Conservation (phyloP, 2,113 vertebrate genomes). For the Megalops atlanticus region DNA sequence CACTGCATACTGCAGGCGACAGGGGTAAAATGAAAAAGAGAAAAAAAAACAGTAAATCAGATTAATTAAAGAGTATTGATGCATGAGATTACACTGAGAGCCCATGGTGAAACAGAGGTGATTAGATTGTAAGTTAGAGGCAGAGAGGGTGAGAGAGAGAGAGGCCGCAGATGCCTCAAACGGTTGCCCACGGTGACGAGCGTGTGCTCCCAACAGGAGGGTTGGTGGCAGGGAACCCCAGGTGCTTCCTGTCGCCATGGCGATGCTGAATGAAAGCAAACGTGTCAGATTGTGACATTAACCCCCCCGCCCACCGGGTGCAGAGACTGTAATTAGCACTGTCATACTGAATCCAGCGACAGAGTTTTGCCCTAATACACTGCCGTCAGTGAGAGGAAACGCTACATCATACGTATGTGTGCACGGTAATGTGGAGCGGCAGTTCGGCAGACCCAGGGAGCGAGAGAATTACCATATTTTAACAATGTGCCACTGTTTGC, state of each 20-base stretch:
- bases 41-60: slow-evolving; percentile 51
- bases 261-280: background rate
- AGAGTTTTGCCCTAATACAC: background rate
- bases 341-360: slow-evolving; percentile 45
- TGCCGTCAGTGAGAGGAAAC: background rate
- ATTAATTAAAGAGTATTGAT: slow-evolving; percentile 77
- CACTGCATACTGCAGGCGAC: background rate
- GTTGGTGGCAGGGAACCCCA: slow-evolving; percentile 32
- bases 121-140: slow-evolving; percentile 54
- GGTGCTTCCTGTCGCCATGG: slow-evolving; percentile 47
- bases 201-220: slow-evolving; percentile 35
- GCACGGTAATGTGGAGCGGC: background rate
- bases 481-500: background rate
- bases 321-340: slow-evolving; percentile 55
- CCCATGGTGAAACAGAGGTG: slow-evolving; percentile 68
- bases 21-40: background rate
- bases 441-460: background rate
- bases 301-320: slow-evolving; percentile 13
- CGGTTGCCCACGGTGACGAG: slow-evolving; percentile 30
- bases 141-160: slow-evolving; percentile 4
- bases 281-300: slow-evolving; percentile 19
- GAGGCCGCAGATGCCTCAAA: slow-evolving; percentile 15
- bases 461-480: background rate
- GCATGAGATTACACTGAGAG: slow-evolving; percentile 73
- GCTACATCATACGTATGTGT: background rate